Evolutionary conservation across 2,113 vertebrate genomes (phyloP).

Genomic region (Mystacornis crossleyi): DNA sequence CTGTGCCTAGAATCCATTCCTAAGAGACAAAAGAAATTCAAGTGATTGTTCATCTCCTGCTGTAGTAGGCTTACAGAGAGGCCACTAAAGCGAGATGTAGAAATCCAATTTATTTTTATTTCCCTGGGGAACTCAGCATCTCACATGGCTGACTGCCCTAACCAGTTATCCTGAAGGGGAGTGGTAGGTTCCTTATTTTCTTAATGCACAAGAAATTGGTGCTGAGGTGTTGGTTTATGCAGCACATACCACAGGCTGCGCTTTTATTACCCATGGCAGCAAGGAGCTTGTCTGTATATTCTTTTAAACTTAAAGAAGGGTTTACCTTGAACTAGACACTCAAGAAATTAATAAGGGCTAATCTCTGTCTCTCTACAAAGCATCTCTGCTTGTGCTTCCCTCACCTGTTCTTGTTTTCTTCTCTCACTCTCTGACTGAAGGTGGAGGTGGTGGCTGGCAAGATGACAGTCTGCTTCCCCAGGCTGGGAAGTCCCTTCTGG

Average conservation of each 20-base stretch:
- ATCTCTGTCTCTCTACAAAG: background rate
- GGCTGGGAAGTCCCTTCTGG: slow-evolving; percentile 81
- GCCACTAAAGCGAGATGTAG: background rate
- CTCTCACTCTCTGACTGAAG: slow-evolving; percentile 25
- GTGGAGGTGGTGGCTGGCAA: slow-evolving; percentile 88
- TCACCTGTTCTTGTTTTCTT: background rate
- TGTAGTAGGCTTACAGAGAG: background rate
- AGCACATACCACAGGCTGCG: background rate
- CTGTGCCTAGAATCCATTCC: background rate
- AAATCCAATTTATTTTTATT: background rate
- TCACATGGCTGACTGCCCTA: background rate
- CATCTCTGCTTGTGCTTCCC: background rate
- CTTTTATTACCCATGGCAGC: background rate
- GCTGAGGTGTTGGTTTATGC: background rate
- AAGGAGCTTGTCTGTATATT: background rate
- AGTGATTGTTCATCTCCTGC: background rate
- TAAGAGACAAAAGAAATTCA: background rate
- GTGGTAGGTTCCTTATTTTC: background rate
- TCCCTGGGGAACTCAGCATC: background rate
- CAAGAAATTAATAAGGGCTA: background rate
- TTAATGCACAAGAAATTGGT: background rate
- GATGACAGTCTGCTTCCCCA: slow-evolving; percentile 63
- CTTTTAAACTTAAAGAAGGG: background rate
- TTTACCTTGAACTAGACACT: background rate
- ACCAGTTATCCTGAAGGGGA: background rate